Base-by-base conservation (phyloP, 2,888 invertebrate species). In the Diachrysia chrysitis region DNA sequence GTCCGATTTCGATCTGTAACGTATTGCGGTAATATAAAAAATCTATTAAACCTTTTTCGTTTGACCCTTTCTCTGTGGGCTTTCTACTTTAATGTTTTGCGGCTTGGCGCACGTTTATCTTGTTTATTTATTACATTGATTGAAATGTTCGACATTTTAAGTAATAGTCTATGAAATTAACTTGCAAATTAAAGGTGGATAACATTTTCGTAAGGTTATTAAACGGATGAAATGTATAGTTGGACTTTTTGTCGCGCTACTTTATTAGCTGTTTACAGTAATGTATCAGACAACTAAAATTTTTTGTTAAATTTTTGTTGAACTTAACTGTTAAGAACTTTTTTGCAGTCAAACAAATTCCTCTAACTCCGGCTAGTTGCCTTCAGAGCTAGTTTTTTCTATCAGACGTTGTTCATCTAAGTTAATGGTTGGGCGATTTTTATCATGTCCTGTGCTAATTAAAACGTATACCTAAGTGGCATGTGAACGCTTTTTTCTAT, bases 41-140 rank as follows among this genome's bases (percentile, higher is more conserved):
- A 88, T 86, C 81, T 79, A 81, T 84, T 78, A 73, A 79, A 76
- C 65, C 71, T 72, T 77, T 51, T 80, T 83, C 81, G 74, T 75
- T 83, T 57, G 61, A 87, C 90, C 90, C 90, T 90, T 91, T 92
- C 90, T 89, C 89, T 87, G 71, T 83, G 74, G 83, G 84, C 90
- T 90, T 92, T 91, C 89, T 89, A 88, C 85, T 89, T 86, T 86
- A 85, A 78, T 81, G 72, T 83, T 86, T 83, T 84, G 78, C 71
- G 73, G 80, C 81, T 80, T 78, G 70, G 79, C 76, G 62, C 58
- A 32, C 59, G 35, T 73, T 73, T 62, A 75, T 71, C 73, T 81
- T 75, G 68, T 80, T 70, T 78, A 72, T 78, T 77, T 75, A 78
- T 69, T 62, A 42, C 35, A 63, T 60, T 67, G 61, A 70, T 64